Base-by-base conservation (phyloP, 2,888 invertebrate species). In the Hyposoter dolosus region DNA sequence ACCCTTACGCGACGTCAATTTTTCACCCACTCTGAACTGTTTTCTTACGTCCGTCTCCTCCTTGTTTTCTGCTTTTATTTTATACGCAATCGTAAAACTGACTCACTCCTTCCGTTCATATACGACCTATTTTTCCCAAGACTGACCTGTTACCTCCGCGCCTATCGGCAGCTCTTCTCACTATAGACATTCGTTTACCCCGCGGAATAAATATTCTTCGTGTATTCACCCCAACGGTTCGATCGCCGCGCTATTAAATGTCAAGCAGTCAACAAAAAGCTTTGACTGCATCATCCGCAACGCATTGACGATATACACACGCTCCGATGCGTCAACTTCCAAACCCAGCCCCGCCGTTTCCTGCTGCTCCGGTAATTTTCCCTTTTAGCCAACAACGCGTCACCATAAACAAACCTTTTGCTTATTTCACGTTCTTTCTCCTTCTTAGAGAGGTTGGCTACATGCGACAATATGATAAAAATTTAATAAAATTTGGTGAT, bases 121-220 rank as follows among this genome's bases (percentile, higher is more conserved):
- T 83, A 76, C 85, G 81, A 79, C 56, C 77, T 71, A 83, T 78
- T 82, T 80, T 40, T 9, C 10, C 68, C 68, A 83, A 69, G 19
- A 45, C 43, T 40, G 63, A 47, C 69, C 28, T 28, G 3, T 4
- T 60, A 60, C 28, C 79, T 80, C 76, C 65, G 45, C 80, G 63
- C 76, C 28, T 71, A 80, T 76, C 83, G 60, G 40, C 76, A 72
- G 53, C 75, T 80, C 63, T 53, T 43, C 56, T 66, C 84, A 47
- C 85, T 88, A 86, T 86, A 87, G 84, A 88, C 83, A 81, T 83
- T 88, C 72, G 86, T 88, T 88, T 88, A 80, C 77, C 82, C 82
- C 78, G 72, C 53, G 60, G 83, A 87, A 83, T 87, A 83, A 81
- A 88, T 40, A 66, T 87, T 87, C 56, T 88, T 87, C 84, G 84